Evolutionary conservation across 64 coral and sea anemone genomes (phyloP).

Genomic region (Orbicella faveolata): DNA sequence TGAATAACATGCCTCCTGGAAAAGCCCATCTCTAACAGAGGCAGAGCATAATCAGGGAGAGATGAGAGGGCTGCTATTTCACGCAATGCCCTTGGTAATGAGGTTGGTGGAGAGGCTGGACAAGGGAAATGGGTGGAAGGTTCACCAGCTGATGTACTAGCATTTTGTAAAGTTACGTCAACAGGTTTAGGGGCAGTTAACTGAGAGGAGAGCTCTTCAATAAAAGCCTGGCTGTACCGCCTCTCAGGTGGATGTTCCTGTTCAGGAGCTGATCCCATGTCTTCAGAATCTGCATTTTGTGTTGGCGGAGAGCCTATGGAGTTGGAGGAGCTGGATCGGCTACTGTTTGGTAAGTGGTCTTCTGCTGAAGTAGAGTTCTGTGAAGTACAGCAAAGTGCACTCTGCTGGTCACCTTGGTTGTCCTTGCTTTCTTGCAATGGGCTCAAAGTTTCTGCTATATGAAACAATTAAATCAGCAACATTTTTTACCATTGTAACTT

Average conservation of each 20-base stretch:
- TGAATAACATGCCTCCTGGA: constrained; percentile 74
- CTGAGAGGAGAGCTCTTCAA: constrained; percentile 26
- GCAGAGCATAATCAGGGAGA: constrained; percentile 65
- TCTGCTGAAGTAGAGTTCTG: not conserved
- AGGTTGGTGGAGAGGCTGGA: constrained; percentile 51
- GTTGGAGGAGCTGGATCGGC: constrained; percentile 43
- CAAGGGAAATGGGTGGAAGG: not conserved
- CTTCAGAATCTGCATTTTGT: not conserved
- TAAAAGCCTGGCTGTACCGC: constrained; percentile 7
- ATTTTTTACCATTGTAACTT: too few relatives aligned
- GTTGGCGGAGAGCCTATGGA: constrained; percentile 16
- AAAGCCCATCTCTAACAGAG: constrained; percentile 91
- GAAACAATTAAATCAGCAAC: not conserved
- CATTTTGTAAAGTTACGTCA: not conserved
- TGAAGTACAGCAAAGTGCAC: too few relatives aligned
- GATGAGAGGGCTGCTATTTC: constrained; percentile 72
- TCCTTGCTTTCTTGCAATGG: not conserved
- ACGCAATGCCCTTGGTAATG: constrained; percentile 54
- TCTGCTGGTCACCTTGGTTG: not conserved
- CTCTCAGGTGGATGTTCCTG: constrained; percentile 23
- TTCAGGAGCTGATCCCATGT: constrained; percentile 1
- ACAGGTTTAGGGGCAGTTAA: not conserved
- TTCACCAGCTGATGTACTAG: constrained; percentile 22
- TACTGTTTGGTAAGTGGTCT: constrained; percentile 28
- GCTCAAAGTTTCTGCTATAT: not conserved